Evolutionary conservation across 1,140 invertebrate species (phyloP).

Genomic region (Hycleus phaleratus): DNA sequence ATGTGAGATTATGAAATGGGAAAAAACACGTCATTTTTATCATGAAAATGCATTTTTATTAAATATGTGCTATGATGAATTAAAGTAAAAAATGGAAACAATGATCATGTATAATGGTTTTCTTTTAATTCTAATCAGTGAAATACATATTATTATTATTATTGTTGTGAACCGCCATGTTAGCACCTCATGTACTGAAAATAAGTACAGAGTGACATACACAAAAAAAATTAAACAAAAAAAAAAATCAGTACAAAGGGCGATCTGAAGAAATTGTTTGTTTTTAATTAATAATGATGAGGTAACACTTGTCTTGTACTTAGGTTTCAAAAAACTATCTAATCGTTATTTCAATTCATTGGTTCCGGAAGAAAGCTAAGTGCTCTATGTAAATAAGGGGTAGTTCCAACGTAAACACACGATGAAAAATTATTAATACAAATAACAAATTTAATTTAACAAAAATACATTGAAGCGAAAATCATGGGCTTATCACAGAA

Average conservation of each 20-base stretch:
- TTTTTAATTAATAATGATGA: conserved; percentile 39
- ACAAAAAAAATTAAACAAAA: too few species aligned
- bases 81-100: conserved; percentile 48
- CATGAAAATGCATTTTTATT: conserved; percentile 52
- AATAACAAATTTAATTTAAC: conserved; percentile 10
- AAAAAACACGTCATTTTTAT: conserved; percentile 12
- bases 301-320: conserved; percentile 52
- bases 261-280: conserved; percentile 5
- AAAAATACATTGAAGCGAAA: conserved; percentile 16
- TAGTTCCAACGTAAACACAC: conserved; percentile 20
- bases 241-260: conserved; percentile 10
- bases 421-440: conserved; percentile 6
- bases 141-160: conserved; percentile 29
- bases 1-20: too few species aligned
- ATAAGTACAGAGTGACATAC: conserved; percentile 29
- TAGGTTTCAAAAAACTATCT: conserved; percentile 46
- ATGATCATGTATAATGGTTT: conserved; percentile 42
- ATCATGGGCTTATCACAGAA: conserved; percentile 50
- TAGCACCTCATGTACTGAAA: conserved; percentile 25
- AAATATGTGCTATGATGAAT: conserved; percentile 48
- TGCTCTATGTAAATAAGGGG: not conserved
- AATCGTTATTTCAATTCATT: conserved; percentile 43
- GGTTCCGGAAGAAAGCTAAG: conserved; percentile 24
- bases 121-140: conserved; percentile 35
- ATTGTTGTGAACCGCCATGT: conserved; percentile 33